Evolutionary conservation across 1,140 invertebrate species (phyloP).

Genomic region (Plectrocnemia conspersa): DNA sequence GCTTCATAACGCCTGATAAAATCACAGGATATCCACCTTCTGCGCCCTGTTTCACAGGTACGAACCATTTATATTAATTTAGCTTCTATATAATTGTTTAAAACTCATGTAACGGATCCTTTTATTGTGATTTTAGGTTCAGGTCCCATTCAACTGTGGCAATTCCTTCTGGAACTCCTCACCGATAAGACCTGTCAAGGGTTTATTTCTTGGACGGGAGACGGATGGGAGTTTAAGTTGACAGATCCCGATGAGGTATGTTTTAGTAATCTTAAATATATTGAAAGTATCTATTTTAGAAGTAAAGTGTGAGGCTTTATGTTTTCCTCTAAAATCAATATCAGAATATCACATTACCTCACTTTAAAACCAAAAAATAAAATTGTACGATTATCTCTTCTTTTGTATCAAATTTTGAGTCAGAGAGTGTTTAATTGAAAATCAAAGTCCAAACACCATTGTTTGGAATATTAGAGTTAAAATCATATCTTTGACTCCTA

Average conservation of each 20-base stretch:
- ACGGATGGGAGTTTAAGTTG: conserved; percentile 99
- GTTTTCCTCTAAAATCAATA: too few species aligned
- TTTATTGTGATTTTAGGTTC: conserved; percentile 58
- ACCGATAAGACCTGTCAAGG: conserved; percentile 95
- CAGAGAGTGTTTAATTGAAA: too few species aligned
- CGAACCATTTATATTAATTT: conserved; percentile 11
- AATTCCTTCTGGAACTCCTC: conserved; percentile 91
- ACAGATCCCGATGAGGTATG: conserved; percentile 90
- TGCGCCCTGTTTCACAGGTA: conserved; percentile 69
- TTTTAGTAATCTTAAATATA: too few species aligned
- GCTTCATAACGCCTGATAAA: conserved; percentile 50
- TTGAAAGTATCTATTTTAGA: too few species aligned
- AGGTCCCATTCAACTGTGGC: conserved; percentile 94
- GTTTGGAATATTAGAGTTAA: too few species aligned
- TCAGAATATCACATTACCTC: too few species aligned
- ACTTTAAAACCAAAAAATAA: too few species aligned
- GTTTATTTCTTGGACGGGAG: conserved; percentile 97
- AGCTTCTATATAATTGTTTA: neutral
- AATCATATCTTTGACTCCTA: too few species aligned
- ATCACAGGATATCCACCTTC: conserved; percentile 56
- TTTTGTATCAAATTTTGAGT: too few species aligned
- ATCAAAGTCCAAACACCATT: too few species aligned
- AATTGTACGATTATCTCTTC: too few species aligned
- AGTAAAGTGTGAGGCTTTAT: too few species aligned
- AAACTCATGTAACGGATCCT: neutral